phyloP scores from a whole-genome alignment of 2,113 vertebrate genomes.

The Lamprologus ornatipinnis region DNA sequence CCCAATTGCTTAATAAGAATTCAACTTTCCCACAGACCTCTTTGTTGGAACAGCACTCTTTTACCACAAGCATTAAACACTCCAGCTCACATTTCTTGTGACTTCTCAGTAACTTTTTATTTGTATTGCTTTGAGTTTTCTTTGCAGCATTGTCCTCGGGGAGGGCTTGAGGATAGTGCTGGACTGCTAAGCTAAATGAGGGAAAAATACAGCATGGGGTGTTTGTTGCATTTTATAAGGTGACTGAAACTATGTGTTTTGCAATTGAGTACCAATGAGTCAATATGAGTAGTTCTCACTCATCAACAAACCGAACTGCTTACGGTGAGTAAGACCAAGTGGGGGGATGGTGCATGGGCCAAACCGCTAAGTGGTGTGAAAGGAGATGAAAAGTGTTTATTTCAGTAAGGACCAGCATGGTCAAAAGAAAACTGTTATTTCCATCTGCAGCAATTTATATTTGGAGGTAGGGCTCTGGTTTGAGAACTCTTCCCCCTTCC shows the following conservation, averaged over 20 bases:
- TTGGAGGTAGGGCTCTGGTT: background rate
- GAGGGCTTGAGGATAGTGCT: conserved; percentile 3
- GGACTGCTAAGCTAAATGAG: conserved; percentile 23
- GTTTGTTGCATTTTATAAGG: conserved; percentile 37
- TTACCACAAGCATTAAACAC: conserved; percentile 51
- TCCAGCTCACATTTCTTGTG: conserved; percentile 42
- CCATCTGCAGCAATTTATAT: background rate
- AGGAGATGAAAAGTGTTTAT: conserved; percentile 1
- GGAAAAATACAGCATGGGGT: conserved; percentile 15
- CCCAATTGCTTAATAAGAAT: conserved; percentile 54
- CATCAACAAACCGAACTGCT: background rate
- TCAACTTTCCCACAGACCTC: conserved; percentile 47
- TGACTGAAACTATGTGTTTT: conserved; percentile 52
- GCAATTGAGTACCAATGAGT: conserved; percentile 15
- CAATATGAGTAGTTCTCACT: conserved; percentile 30
- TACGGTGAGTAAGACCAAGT: background rate
- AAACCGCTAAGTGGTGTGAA: conserved; percentile 4
- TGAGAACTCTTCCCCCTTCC: background rate
- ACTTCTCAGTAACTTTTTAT: conserved; percentile 45
- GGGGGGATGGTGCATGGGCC: background rate
- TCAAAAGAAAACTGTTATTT: background rate
- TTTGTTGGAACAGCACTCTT: conserved; percentile 34
- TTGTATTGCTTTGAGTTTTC: conserved; percentile 22
- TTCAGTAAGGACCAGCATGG: background rate
- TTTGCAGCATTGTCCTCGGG: conserved; percentile 13